These are phyloP conservation scores for Morus bassanus DNA, from an alignment of 2,797 vertebrate genomes.

Conservation along the genomic window DNA sequence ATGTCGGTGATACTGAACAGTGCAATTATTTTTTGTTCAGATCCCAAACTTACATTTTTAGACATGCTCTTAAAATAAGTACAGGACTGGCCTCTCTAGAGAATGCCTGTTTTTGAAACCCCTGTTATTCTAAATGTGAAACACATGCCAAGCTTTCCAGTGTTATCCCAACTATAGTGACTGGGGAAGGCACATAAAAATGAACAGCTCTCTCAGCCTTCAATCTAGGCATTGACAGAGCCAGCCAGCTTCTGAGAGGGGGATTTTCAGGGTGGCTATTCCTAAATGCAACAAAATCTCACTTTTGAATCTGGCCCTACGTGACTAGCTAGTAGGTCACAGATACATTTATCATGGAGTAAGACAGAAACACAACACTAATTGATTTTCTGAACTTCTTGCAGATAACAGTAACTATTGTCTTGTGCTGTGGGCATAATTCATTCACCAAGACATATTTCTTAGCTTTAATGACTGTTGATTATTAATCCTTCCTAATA, in stretches of 20 bases:
- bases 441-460: background rate
- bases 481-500: background rate
- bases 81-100: background rate
- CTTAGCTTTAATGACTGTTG: background rate
- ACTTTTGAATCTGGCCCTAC: background rate
- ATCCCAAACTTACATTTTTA: background rate
- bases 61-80: background rate
- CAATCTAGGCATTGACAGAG: background rate
- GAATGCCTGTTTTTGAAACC: background rate
- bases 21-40: background rate
- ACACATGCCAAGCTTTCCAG: background rate
- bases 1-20: accelerated
- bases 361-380: background rate
- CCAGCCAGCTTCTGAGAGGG: background rate
- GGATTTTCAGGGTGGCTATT: background rate
- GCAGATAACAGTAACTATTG: background rate
- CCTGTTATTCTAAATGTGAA: background rate
- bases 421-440: background rate
- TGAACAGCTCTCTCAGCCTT: background rate
- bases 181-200: background rate
- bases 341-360: background rate
- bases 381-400: background rate
- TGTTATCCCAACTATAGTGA: background rate
- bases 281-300: background rate
- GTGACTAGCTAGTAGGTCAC: background rate